Conservation (phyloP, 1,140 invertebrate genomes). For the Agrilus planipennis region DNA sequence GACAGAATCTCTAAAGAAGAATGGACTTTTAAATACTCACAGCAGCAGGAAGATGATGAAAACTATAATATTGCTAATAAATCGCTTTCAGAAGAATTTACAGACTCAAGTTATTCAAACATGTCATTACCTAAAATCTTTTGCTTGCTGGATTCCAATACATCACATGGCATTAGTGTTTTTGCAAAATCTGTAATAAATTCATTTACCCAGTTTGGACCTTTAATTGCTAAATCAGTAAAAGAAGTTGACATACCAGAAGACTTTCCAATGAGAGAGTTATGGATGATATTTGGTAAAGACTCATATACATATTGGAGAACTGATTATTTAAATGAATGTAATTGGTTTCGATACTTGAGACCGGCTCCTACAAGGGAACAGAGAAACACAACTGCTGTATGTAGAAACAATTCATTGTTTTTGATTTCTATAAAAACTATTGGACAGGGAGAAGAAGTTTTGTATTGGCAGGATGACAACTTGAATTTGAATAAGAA, state of each 20-base stretch:
- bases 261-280: constrained; percentile 56
- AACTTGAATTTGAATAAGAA: constrained; percentile 47
- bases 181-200: constrained; percentile 51
- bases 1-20: constrained; percentile 38
- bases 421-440: constrained; percentile 57
- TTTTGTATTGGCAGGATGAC: constrained; percentile 59
- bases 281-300: constrained; percentile 49
- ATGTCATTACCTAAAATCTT: constrained; percentile 47
- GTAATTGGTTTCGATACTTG: constrained; percentile 73
- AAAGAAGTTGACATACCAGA: constrained; percentile 59
- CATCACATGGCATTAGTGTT: constrained; percentile 44
- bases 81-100: constrained; percentile 33
- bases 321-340: constrained; percentile 53
- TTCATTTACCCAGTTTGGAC: constrained; percentile 61
- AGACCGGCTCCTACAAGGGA: constrained; percentile 56
- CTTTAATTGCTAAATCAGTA: constrained; percentile 55
- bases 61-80: constrained; percentile 40
- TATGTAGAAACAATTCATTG: constrained; percentile 47
- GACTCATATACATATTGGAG: constrained; percentile 42
- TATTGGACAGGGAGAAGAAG: constrained; percentile 48
- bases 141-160: constrained; percentile 38
- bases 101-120: constrained; percentile 34
- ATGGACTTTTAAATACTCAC: constrained; percentile 37
- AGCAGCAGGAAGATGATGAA: constrained; percentile 26
- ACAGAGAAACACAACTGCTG: constrained; percentile 55